Evolutionary conservation across 2,797 vertebrate species (phyloP).

Genomic region (Pseudocheirus occidentalis): DNA sequence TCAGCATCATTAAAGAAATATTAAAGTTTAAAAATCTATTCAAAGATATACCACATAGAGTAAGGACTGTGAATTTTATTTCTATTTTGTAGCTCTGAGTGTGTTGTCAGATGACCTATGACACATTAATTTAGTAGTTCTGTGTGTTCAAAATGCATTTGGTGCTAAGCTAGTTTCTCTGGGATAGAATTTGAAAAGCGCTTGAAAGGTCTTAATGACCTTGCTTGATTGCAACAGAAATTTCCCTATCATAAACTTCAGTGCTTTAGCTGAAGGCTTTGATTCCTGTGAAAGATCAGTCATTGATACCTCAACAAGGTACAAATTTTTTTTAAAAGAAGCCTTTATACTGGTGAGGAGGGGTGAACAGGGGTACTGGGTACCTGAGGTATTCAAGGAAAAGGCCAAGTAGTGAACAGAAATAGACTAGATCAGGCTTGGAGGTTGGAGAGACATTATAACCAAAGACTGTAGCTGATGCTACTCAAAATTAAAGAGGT

Average conservation of each 20-base stretch:
- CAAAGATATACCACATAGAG: no score
- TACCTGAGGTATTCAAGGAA: neutral
- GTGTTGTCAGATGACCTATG: no score
- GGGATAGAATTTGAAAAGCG: neutral
- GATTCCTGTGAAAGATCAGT: slow-evolving; percentile 37
- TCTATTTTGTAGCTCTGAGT: no score
- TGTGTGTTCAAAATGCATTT: neutral
- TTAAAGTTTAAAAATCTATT: no score
- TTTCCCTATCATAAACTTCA: neutral
- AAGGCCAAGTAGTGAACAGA: slow-evolving; percentile 15
- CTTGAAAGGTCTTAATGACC: neutral
- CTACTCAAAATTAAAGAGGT: neutral
- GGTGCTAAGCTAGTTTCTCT: neutral
- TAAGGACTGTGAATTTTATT: no score
- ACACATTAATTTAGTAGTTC: neutral
- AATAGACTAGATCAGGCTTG: neutral
- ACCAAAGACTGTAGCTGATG: neutral
- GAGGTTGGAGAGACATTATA: neutral
- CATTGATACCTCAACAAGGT: neutral
- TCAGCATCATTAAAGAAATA: neutral
- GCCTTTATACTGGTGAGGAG: neutral
- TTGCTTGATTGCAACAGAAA: neutral
- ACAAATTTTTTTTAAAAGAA: neutral
- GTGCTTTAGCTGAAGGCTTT: slow-evolving; percentile 6
- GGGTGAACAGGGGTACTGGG: neutral